Percentiles rank a stretch among this genome's conserved stretches.
These are phyloP conservation scores for Clarias batrachus DNA, from an alignment of 2,113 vertebrate species.

Conservation along the genomic window DNA sequence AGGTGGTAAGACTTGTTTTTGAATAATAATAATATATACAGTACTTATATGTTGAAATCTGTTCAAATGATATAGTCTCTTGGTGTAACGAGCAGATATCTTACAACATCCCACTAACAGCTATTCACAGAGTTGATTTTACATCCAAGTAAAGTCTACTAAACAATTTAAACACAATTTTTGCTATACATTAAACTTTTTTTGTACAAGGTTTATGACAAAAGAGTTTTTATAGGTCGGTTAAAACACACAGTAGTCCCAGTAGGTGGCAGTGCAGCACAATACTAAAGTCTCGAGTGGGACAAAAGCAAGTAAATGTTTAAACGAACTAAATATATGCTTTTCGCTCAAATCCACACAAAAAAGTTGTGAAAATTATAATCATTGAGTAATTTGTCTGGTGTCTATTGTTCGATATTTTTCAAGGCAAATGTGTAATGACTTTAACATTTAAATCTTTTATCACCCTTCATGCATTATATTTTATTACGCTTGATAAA, in stretches of 20 bases:
- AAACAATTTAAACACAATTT: neutral
- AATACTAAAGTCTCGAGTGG: neutral
- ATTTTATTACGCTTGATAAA: neutral
- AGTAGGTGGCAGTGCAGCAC: neutral
- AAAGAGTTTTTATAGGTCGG: neutral
- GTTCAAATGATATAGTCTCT: neutral
- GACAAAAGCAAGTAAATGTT: neutral
- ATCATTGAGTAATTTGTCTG: neutral
- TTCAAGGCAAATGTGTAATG: neutral
- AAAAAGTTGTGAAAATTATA: neutral
- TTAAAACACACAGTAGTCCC: neutral
- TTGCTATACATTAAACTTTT: neutral
- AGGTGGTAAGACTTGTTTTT: neutral
- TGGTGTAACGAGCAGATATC: neutral
- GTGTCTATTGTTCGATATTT: neutral
- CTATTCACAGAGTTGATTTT: neutral
- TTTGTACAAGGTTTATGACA: neutral
- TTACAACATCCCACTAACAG: neutral
- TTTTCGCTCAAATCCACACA: neutral
- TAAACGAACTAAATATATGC: neutral
- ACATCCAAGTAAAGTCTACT: neutral
- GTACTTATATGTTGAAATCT: neutral
- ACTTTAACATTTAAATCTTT: neutral
- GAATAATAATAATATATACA: neutral
- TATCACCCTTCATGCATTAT: neutral